A percentile compares a stretch with the other conserved stretches of the same genome.
Evolutionary conservation across 2,797 vertebrate species (phyloP).

Genomic region (Gadopsis bispinosus): DNA sequence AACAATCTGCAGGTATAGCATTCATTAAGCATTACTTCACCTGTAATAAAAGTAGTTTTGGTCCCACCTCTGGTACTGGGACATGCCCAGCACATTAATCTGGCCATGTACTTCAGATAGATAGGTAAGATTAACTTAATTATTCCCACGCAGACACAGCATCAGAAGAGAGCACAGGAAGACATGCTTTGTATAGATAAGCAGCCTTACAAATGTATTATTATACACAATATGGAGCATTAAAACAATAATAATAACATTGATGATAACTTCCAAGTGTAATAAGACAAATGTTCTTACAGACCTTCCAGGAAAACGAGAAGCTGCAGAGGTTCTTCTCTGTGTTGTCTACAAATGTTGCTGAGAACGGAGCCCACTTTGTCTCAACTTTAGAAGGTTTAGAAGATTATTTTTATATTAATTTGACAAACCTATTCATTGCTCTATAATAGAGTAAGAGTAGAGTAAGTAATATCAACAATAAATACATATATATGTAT

Average conservation of each 20-base stretch:
- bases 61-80: too few species aligned
- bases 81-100: neutral
- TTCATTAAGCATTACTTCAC: neutral
- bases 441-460: neutral
- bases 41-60: too few species aligned
- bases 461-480: too few species aligned
- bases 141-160: neutral
- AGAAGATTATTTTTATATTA: neutral
- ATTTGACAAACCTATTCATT: neutral
- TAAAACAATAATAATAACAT: neutral
- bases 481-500: too few species aligned
- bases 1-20: neutral
- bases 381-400: conserved; percentile 88
- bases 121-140: neutral
- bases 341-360: conserved; percentile 84
- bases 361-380: conserved; percentile 79
- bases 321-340: conserved; percentile 82
- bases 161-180: neutral
- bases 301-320: conserved; percentile 82
- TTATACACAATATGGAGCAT: neutral
- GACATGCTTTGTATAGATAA: neutral
- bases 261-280: neutral
- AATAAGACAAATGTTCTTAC: conserved; percentile 29
- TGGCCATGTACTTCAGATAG: neutral
- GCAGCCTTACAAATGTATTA: neutral